Percentiles rank a stretch among this genome's conserved stretches.
phyloP scores from a whole-genome alignment of 2,797 vertebrate genomes.

The Paratrypauchen microcephalus region DNA sequence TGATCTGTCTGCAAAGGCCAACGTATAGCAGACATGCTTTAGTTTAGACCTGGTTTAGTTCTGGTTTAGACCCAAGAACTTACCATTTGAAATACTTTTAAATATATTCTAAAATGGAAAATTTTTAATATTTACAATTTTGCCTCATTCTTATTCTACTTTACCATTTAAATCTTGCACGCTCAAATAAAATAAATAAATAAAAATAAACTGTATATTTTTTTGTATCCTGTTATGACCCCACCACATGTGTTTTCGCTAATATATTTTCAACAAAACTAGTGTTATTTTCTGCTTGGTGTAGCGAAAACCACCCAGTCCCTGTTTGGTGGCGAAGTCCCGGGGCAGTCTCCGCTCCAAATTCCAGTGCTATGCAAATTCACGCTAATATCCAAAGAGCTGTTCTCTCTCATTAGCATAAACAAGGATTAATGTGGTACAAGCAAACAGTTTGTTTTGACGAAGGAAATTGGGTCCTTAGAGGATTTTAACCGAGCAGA shows the following conservation, averaged over 20 bases:
- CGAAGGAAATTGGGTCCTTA: slow-evolving; percentile 31
- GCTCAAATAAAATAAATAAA: slow-evolving; percentile 23
- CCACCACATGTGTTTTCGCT: neutral
- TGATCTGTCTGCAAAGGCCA: too few relatives aligned
- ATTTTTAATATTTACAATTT: too few relatives aligned
- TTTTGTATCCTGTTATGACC: slow-evolving; percentile 22
- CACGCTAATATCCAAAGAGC: slow-evolving; percentile 46
- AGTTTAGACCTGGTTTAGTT: too few relatives aligned
- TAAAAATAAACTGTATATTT: slow-evolving; percentile 41
- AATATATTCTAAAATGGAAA: neutral
- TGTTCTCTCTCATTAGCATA: slow-evolving; percentile 47
- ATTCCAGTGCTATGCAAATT: slow-evolving; percentile 54
- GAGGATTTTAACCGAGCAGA: neutral
- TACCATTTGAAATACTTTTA: too few relatives aligned
- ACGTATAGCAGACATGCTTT: neutral
- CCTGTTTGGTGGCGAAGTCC: slow-evolving; percentile 31
- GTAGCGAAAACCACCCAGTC: slow-evolving; percentile 32
- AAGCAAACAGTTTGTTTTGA: slow-evolving; percentile 42
- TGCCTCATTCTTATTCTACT: too few relatives aligned
- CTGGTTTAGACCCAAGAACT: neutral
- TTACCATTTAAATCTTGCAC: slow-evolving; percentile 12
- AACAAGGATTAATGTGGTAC: slow-evolving; percentile 43
- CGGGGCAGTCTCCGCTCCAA: slow-evolving; percentile 41
- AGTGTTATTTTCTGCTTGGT: slow-evolving; percentile 27
- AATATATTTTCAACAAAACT: slow-evolving; percentile 31